These are phyloP conservation scores for Drosophila cardini DNA, from an alignment of 1,140 invertebrate genomes.

Conservation along the genomic window DNA sequence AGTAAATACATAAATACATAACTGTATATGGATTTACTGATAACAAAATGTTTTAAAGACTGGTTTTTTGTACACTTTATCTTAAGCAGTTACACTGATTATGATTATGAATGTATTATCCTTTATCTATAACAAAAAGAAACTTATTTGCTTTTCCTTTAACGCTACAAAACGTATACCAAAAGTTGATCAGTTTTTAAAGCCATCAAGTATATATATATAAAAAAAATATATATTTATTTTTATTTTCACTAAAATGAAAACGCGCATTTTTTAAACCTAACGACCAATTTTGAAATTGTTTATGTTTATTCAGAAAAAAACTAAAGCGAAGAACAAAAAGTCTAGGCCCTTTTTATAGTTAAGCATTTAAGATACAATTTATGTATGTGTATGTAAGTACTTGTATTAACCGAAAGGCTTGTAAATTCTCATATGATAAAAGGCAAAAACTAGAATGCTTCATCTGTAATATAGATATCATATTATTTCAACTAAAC, in stretches of 20 bases:
- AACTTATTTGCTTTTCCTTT: neutral
- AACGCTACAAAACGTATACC: constrained; percentile 24
- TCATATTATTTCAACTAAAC: constrained; percentile 67
- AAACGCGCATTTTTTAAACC: constrained; percentile 48
- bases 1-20: constrained; percentile 15
- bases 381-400: constrained; percentile 49
- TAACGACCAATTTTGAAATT: constrained; percentile 78
- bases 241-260: constrained; percentile 19
- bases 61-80: constrained; percentile 83
- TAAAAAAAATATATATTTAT: neutral
- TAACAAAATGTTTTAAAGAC: constrained; percentile 79
- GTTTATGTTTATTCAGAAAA: constrained; percentile 49
- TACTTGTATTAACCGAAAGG: constrained; percentile 45
- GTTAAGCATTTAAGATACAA: constrained; percentile 41
- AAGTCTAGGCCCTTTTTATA: constrained; percentile 49
- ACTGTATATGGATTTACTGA: constrained; percentile 51
- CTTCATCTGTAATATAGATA: constrained; percentile 77
- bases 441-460: constrained; percentile 57
- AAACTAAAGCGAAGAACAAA: neutral
- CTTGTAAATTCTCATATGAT: constrained; percentile 75
- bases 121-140: too few relatives aligned
- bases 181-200: constrained; percentile 1
- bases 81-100: constrained; percentile 78
- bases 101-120: constrained; percentile 54
- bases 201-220: neutral